Conservation (phyloP, 2,888 invertebrate species). For the Cataglyphis rosenhaueri region DNA sequence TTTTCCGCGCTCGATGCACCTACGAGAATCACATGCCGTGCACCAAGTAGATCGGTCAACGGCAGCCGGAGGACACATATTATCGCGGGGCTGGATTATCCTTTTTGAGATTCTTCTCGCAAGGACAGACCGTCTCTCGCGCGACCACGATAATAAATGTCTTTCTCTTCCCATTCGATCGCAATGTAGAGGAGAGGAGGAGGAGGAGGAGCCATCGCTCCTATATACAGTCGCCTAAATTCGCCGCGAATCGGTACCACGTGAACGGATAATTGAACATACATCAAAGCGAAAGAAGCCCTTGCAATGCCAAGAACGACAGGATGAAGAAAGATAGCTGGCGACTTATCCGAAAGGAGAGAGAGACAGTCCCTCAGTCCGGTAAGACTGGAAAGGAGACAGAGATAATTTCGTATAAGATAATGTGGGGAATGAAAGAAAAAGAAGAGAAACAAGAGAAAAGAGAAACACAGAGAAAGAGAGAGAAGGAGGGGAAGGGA, state of each 20-base stretch:
- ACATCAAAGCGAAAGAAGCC: conserved; percentile 73
- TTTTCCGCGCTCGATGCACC: conserved; percentile 57
- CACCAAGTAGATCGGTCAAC: conserved; percentile 45
- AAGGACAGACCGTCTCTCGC: conserved; percentile 70
- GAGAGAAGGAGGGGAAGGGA: conserved; percentile 49
- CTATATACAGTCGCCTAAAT: conserved; percentile 49
- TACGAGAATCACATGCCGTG: conserved; percentile 59
- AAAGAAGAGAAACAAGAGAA: neutral
- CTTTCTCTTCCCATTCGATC: conserved; percentile 73
- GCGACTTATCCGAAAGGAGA: conserved; percentile 51
- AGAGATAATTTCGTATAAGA: conserved; percentile 45
- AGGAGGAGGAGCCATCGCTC: conserved; percentile 1
- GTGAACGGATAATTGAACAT: conserved; percentile 79
- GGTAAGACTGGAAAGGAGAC: conserved; percentile 35
- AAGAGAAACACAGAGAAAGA: conserved; percentile 2
- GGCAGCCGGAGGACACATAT: conserved; percentile 63
- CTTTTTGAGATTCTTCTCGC: conserved; percentile 68
- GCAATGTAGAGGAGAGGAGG: neutral
- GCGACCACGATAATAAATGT: conserved; percentile 76
- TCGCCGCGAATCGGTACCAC: conserved; percentile 58
- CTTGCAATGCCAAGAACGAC: conserved; percentile 61
- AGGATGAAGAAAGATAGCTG: conserved; percentile 62
- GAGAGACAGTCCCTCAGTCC: conserved; percentile 8
- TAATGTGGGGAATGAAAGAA: conserved; percentile 22
- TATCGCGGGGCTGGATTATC: conserved; percentile 62